Evolutionary conservation across 2,888 invertebrate species (phyloP).

Genomic region (Metopia argyrocephala): DNA sequence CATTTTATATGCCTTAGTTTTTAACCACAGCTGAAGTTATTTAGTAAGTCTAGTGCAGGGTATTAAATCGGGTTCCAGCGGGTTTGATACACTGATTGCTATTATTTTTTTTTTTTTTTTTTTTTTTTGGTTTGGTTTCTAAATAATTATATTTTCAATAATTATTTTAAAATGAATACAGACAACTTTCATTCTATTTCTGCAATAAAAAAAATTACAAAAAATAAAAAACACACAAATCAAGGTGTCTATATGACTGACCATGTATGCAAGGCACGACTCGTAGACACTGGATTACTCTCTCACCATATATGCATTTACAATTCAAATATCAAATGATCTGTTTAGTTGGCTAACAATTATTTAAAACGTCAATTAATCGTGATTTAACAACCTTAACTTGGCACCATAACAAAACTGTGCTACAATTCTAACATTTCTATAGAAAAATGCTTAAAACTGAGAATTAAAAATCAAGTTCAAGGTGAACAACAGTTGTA

Average conservation of each 20-base stretch:
- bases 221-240: no score
- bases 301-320: not conserved
- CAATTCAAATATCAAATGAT: not conserved
- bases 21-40: no score
- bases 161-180: no score
- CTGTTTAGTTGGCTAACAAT: not conserved
- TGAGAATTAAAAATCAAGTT: constrained; percentile 43
- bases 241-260: not conserved
- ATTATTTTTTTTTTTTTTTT: no score
- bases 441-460: constrained; percentile 21
- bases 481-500: constrained; percentile 55
- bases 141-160: no score
- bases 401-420: not conserved
- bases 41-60: no score
- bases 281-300: not conserved
- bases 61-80: no score
- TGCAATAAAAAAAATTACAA: no score
- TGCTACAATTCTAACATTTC: not conserved
- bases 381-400: constrained; percentile 19
- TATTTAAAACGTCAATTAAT: constrained; percentile 23
- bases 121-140: no score
- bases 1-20: no score
- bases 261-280: not conserved
- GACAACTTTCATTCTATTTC: not conserved
- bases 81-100: no score